Conservation (phyloP, 2,888 invertebrate genomes). For the Sinhomidia bicolor region DNA sequence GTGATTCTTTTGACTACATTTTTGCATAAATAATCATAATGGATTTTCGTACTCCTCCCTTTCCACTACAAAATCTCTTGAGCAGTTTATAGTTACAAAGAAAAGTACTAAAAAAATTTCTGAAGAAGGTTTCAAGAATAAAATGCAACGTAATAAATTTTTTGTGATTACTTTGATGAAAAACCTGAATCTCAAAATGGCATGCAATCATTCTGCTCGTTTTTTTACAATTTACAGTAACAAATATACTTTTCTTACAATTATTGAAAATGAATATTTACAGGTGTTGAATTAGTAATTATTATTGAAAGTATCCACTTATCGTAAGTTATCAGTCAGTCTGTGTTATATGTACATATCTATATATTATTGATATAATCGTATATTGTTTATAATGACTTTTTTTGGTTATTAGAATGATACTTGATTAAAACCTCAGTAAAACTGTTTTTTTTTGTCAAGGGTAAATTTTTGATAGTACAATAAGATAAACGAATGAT, state of each 20-base stretch:
- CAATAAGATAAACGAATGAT: neutral
- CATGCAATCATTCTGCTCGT: neutral
- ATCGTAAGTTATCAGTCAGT: constrained; percentile 69
- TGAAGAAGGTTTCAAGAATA: neutral
- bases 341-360: constrained; percentile 55
- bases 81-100: neutral
- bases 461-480: neutral
- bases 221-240: neutral
- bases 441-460: neutral
- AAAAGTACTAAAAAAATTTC: constrained; percentile 11
- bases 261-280: neutral
- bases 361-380: constrained; percentile 17
- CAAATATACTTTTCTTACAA: neutral
- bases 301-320: neutral
- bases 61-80: neutral
- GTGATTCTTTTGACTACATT: neutral
- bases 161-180: neutral
- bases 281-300: constrained; percentile 23
- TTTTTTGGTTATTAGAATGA: constrained; percentile 1
- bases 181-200: constrained; percentile 56
- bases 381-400: neutral
- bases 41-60: neutral
- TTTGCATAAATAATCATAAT: neutral
- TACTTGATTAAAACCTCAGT: neutral
- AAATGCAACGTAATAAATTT: neutral